A percentile compares a stretch with the other conserved stretches of the same genome.
Evolutionary conservation across 1,140 invertebrate genomes (phyloP).

Genomic region (Pectinophora gossypiella): DNA sequence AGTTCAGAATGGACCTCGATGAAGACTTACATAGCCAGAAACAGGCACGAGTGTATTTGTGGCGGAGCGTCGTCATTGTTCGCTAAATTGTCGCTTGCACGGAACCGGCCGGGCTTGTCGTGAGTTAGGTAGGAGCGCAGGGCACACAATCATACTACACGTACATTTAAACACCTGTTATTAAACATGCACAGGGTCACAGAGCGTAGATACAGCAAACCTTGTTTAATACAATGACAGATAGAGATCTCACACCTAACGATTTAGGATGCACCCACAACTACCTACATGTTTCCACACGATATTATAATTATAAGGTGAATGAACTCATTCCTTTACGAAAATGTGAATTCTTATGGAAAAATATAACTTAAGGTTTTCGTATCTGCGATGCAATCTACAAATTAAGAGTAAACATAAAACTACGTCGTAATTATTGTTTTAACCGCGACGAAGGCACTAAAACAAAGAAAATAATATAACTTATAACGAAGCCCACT

Average conservation of each 20-base stretch:
- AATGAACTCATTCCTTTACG: slow-evolving; percentile 34
- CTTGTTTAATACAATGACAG: slow-evolving; percentile 67
- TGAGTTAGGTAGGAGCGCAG: slow-evolving; percentile 63
- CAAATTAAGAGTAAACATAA: too few species aligned
- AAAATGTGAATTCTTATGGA: slow-evolving; percentile 14
- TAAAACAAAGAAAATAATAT: too few species aligned
- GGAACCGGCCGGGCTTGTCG: slow-evolving; percentile 67
- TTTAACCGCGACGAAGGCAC: too few species aligned
- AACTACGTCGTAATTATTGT: too few species aligned
- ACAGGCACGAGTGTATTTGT: slow-evolving; percentile 54
- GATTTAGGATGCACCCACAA: slow-evolving; percentile 60
- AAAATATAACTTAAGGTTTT: too few species aligned
- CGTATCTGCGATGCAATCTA: too few species aligned
- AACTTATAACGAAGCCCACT: too few species aligned
- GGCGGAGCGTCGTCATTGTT: slow-evolving; percentile 69
- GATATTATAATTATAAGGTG: slow-evolving; percentile 45
- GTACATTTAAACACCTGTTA: slow-evolving; percentile 72
- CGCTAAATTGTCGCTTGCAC: slow-evolving; percentile 72
- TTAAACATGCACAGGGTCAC: slow-evolving; percentile 67
- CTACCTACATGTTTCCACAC: slow-evolving; percentile 38
- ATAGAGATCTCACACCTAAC: slow-evolving; percentile 52
- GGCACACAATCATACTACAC: slow-evolving; percentile 61
- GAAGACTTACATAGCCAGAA: slow-evolving; percentile 58
- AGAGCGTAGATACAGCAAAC: slow-evolving; percentile 46
- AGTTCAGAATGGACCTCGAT: slow-evolving; percentile 15